A percentile compares a stretch with the other conserved stretches of the same genome.
Evolutionary conservation across 1,140 invertebrate genomes (phyloP).

Genomic region (Drosophila sulfurigaster): DNA sequence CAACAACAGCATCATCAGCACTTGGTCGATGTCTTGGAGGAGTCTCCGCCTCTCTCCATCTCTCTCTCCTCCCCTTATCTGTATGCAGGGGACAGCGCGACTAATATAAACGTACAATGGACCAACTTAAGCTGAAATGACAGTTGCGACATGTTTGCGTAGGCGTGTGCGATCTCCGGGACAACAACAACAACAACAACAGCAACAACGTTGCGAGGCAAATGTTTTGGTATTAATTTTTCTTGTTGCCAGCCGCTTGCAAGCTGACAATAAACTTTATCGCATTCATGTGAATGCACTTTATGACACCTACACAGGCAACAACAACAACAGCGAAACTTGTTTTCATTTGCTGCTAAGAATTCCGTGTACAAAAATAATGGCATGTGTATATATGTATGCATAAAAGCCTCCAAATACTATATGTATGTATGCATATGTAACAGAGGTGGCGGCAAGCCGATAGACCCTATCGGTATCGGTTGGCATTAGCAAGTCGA

Average conservation of each 20-base stretch:
- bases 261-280: conserved; percentile 82
- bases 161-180: conserved; percentile 79
- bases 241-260: conserved; percentile 60
- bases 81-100: conserved; percentile 56
- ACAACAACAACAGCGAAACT: conserved; percentile 31
- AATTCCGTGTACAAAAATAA: conserved; percentile 13
- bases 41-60: conserved; percentile 3
- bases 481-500: too few relatives aligned
- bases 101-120: conserved; percentile 84
- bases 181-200: conserved; percentile 40
- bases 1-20: conserved; percentile 28
- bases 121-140: conserved; percentile 84
- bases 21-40: conserved; percentile 7
- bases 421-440: too few relatives aligned
- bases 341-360: conserved; percentile 28
- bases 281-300: conserved; percentile 82
- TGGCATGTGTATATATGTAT: background rate
- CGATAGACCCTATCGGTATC: too few relatives aligned
- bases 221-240: conserved; percentile 81
- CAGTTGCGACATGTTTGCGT: conserved; percentile 84
- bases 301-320: conserved; percentile 77
- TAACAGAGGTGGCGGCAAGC: too few relatives aligned
- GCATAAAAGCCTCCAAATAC: too few relatives aligned
- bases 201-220: conserved; percentile 45
- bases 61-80: conserved; percentile 46